Evolutionary conservation across 2,888 invertebrate genomes (phyloP), one percentile per base, ranked within the genome.

Genomic region (Patella pellucida): DNA sequence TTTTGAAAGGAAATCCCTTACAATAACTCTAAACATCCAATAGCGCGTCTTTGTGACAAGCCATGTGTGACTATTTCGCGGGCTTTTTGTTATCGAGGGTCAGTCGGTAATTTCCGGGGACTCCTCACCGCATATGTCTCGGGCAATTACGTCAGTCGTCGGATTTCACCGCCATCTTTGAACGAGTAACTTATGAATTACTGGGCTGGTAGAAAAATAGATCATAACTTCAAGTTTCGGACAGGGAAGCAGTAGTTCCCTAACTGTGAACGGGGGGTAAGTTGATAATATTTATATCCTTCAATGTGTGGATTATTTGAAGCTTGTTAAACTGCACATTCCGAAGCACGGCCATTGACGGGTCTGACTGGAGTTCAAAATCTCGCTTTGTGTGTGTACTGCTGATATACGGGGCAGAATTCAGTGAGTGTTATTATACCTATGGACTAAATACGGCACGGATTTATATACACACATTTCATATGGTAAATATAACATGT

Each of bases 111-210:
- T 71, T 74, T 74, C 74, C 74, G 74, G 69, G 70, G 70, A 70
- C 69, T 74, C 69, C 74, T 71, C 70, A 52, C 54, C 71, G 74
- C 71, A 74, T 74, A 62, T 69, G 70, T 52, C 73, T 68, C 68
- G 68, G 73, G 51, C 62, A 68, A 67, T 76, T 76, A 76, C 76
- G 76, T 72, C 76, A 76, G 72, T 68, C 56, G 54, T 72, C 71
- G 76, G 68, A 67, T 62, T 72, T 76, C 76, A 76, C 76, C 76
- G 76, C 76, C 76, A 76, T 76, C 76, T 76, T 76, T 76, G 72
- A 76, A 76, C 72, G 72, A 56, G 52, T 41, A 67, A 72, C 67
- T 51, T 72, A 72, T 56, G 68, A 62, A 76, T 50, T 72, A 69
- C 72, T 56, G 23, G 54, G 51, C 67, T 56, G 52, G 31, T 23